phyloP scores from a whole-genome alignment of 53 echinoderm and acorn worm genomes.

The Hippasteria phrygiana region DNA sequence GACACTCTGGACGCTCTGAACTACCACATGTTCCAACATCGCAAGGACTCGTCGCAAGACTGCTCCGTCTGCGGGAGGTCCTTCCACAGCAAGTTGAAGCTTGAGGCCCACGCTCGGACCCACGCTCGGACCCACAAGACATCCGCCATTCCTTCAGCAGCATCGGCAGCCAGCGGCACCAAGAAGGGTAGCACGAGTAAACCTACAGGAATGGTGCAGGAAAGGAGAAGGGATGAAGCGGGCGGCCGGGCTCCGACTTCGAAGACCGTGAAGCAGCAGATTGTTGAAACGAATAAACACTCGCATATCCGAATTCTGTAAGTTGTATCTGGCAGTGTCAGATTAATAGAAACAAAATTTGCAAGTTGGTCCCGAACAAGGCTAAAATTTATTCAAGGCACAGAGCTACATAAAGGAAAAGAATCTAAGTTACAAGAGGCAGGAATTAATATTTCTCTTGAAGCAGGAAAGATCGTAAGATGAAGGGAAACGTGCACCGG shows the following conservation, averaged over 20 bases:
- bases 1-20: conserved; percentile 51
- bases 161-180: neutral
- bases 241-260: conserved; percentile 10
- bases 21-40: conserved; percentile 74
- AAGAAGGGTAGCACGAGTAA: neutral
- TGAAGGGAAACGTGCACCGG: too few relatives aligned
- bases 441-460: too few relatives aligned
- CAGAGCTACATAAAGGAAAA: too few relatives aligned
- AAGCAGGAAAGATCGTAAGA: too few relatives aligned
- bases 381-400: too few relatives aligned
- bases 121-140: conserved; percentile 49
- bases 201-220: neutral
- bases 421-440: too few relatives aligned
- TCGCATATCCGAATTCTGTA: conserved; percentile 89
- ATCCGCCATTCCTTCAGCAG: neutral
- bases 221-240: neutral
- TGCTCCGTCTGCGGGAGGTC: conserved; percentile 65
- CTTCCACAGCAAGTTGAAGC: conserved; percentile 65
- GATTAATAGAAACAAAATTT: neutral
- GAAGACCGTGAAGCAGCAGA: neutral
- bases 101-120: conserved; percentile 63
- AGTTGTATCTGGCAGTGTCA: conserved; percentile 27
- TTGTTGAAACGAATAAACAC: conserved; percentile 76
- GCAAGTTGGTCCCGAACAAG: neutral
- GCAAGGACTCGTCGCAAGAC: conserved; percentile 34